Evolutionary conservation across 2,113 vertebrate genomes (phyloP), one percentile per base, ranked within the genome.

Genomic region (Sceloporus undulatus): DNA sequence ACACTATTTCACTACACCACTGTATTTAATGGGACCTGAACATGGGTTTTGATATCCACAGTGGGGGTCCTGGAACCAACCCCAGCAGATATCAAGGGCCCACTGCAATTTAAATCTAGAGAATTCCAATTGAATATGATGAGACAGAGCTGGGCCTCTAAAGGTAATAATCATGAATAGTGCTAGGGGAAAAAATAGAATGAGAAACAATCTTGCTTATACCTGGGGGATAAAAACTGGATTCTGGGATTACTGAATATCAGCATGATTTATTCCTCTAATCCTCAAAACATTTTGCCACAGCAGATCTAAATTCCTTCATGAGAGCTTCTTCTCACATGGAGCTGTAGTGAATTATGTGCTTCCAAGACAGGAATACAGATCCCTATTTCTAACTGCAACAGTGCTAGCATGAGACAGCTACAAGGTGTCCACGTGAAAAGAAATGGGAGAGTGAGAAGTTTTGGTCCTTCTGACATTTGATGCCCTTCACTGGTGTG

Each of bases 401-500:
- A n/a, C 29, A 79, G 21, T 29, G 18, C 21, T 54, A 79, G 54
- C 62, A 23, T 65, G 13, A 89, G 88, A 93, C 88, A 84, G 13
- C 56, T 66, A 56, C 80, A 77, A 71, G 83, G 85, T 87, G 91
- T 92, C 92, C 91, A 85, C 73, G 90, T 93, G 90, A 89, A 38
- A 38, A 38, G 74, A 90, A 87, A 90, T 87, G 87, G 89, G 86
- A 81, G 42, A 89, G 89, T 18, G 59, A 87, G 91, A 92, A 91
- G 78, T 79, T 91, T 90, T 34, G 88, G 71, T 14, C 82, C 79
- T 92, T 93, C 42, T 86, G 90, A 94, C 91, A 95, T 96, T 96
- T 95, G 95, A 96, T 94, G 93, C 93, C 86, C 84, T 94, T 96
- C 94, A 85, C 91, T 92, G 92, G 91, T 89, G 90, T 89, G 91